phyloP scores from a whole-genome alignment of 2,888 invertebrate species.

The Epinotia bilunana region DNA sequence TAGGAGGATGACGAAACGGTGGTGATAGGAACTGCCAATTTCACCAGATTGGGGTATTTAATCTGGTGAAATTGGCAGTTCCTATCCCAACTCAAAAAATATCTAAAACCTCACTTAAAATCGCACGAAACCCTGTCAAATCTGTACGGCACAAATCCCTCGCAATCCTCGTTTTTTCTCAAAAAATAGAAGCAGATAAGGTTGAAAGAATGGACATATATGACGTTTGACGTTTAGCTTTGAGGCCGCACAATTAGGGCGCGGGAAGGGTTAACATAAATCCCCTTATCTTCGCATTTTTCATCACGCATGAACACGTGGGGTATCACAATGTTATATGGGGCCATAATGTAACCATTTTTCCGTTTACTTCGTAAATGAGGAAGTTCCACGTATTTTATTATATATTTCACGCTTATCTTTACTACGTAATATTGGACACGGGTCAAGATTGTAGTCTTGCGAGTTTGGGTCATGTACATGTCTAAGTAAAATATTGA shows the following conservation, averaged over 20 bases:
- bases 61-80: too few species aligned
- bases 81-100: neutral
- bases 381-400: neutral
- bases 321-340: neutral
- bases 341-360: neutral
- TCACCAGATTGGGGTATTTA: too few species aligned
- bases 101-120: neutral
- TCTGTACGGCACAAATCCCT: conserved; percentile 2
- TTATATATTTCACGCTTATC: too few species aligned
- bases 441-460: too few species aligned
- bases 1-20: too few species aligned
- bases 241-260: conserved; percentile 21
- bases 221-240: conserved; percentile 16
- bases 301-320: conserved; percentile 3
- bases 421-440: too few species aligned
- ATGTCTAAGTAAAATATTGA: too few species aligned
- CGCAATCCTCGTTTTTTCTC: conserved; percentile 8
- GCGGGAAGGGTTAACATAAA: conserved; percentile 24
- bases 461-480: too few species aligned
- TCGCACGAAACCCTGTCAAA: neutral
- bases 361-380: neutral
- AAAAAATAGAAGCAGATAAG: conserved; percentile 8
- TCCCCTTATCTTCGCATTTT: conserved; percentile 20
- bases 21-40: too few species aligned
- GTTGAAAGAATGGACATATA: conserved; percentile 17